Conservation (phyloP, 2,888 invertebrate species). For the Tachystola acroxantha region DNA sequence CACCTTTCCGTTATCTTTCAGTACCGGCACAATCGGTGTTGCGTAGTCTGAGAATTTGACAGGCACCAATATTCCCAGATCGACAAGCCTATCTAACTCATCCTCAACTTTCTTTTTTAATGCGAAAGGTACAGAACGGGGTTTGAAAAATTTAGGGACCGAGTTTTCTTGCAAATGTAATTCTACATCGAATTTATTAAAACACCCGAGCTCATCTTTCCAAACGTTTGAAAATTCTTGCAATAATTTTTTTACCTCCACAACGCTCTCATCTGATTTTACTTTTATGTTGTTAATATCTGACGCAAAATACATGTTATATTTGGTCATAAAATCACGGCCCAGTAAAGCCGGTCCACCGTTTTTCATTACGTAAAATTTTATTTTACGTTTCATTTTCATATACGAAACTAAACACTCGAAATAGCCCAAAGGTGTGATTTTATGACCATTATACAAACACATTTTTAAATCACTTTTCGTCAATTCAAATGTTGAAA, state of each 20-base stretch:
- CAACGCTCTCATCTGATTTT: too few relatives aligned
- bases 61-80: slow-evolving; percentile 15
- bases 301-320: not conserved
- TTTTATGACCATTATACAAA: too few relatives aligned
- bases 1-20: slow-evolving; percentile 13
- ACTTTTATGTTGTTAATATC: not conserved
- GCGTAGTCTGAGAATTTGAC: slow-evolving; percentile 14
- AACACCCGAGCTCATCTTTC: slow-evolving; percentile 8
- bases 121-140: slow-evolving; percentile 21
- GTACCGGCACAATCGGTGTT: slow-evolving; percentile 13
- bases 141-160: slow-evolving; percentile 14
- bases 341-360: slow-evolving; percentile 10
- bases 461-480: not conserved
- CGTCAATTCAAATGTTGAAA: not conserved
- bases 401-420: not conserved
- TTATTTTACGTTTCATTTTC: not conserved
- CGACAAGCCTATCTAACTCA: slow-evolving; percentile 13
- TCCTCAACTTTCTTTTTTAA: slow-evolving; percentile 17
- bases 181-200: slow-evolving; percentile 10
- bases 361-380: slow-evolving; percentile 2
- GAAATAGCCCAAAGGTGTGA: slow-evolving; percentile 10
- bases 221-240: not conserved
- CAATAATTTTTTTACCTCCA: not conserved
- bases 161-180: slow-evolving; percentile 7
- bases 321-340: slow-evolving; percentile 11